Percentiles rank a stretch among this genome's conserved stretches.
phyloP scores from a whole-genome alignment of 2,888 invertebrate species.

The Argynnis bischoffii region DNA sequence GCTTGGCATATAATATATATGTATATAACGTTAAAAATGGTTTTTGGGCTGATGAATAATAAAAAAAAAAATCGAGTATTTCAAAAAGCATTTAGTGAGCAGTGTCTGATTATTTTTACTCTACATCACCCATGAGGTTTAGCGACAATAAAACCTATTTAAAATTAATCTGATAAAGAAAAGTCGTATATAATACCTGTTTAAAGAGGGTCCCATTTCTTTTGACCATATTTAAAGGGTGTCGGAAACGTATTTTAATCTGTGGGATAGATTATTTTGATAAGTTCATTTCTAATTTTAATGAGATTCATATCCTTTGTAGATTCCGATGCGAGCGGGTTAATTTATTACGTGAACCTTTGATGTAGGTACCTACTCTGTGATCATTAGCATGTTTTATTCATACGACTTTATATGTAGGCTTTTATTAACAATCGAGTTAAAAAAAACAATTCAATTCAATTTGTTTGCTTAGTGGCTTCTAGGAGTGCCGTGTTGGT shows the following conservation, averaged over 20 bases:
- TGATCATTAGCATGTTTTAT: conserved; percentile 27
- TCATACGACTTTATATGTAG: conserved; percentile 18
- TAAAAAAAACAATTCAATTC: not conserved
- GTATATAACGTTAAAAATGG: not conserved
- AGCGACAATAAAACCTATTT: conserved; percentile 44
- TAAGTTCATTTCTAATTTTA: conserved; percentile 46
- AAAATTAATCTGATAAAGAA: conserved; percentile 55
- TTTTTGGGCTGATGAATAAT: not conserved
- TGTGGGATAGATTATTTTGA: conserved; percentile 44
- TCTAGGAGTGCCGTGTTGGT: too few species aligned
- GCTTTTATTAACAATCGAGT: conserved; percentile 14
- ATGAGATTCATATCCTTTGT: conserved; percentile 43
- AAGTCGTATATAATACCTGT: conserved; percentile 46
- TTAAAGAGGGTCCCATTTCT: conserved; percentile 53
- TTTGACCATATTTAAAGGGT: conserved; percentile 38
- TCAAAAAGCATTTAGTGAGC: too few species aligned
- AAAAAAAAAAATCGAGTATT: not conserved
- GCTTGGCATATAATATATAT: too few species aligned
- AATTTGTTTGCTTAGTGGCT: too few species aligned
- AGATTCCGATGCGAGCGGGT: conserved; percentile 17
- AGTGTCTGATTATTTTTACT: conserved; percentile 4
- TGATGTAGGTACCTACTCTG: conserved; percentile 18
- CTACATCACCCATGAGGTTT: conserved; percentile 20
- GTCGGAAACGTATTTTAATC: conserved; percentile 40
- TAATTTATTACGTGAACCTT: conserved; percentile 27